These are phyloP conservation scores for Aleiodes alternator DNA, from an alignment of 2,888 invertebrate genomes.

Conservation along the genomic window DNA sequence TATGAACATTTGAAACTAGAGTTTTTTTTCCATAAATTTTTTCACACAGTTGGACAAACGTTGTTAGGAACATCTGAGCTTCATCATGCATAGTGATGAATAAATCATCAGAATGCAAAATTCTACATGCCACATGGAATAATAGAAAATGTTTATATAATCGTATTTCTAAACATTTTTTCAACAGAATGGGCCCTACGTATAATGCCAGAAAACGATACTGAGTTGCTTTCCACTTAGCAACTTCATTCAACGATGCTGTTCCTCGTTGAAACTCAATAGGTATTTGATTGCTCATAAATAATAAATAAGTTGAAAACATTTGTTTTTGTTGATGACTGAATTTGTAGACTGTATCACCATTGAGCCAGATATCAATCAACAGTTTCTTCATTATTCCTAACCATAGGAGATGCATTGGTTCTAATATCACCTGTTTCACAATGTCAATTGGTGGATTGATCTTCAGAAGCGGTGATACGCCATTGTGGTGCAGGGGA, in stretches of 20 bases:
- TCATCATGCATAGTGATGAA: no score
- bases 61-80: no score
- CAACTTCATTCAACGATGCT: constrained; percentile 7
- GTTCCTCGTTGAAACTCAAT: constrained; percentile 9
- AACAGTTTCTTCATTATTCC: constrained; percentile 40
- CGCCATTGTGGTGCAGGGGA: constrained; percentile 40
- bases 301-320: neutral
- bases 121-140: constrained; percentile 15
- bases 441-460: constrained; percentile 43
- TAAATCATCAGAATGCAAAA: no score
- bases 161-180: constrained; percentile 11
- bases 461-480: constrained; percentile 28
- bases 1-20: no score
- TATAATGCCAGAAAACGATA: constrained; percentile 6
- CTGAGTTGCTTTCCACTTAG: constrained; percentile 22
- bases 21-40: no score
- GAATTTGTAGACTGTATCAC: neutral
- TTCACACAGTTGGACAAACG: no score
- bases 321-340: neutral
- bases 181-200: constrained; percentile 8
- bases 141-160: constrained; percentile 19
- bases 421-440: constrained; percentile 38
- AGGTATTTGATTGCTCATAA: constrained; percentile 12
- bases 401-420: constrained; percentile 47
- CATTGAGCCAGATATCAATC: constrained; percentile 16